Conservation (phyloP, 1,140 invertebrate genomes). For the Amyelois transitella region DNA sequence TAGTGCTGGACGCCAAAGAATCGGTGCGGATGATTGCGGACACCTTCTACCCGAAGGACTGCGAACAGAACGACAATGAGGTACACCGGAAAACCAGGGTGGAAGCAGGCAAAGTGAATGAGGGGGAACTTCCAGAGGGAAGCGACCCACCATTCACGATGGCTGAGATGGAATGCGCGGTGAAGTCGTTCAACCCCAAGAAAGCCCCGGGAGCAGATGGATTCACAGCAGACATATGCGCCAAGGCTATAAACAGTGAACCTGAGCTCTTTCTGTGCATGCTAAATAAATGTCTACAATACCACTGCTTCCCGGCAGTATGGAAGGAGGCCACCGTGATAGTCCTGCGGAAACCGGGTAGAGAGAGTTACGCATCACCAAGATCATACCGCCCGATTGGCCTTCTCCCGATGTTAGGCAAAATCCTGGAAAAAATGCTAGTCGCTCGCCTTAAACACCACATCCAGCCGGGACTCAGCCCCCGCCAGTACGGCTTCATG, state of each 20-base stretch:
- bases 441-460: background rate
- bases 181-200: background rate
- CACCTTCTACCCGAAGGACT: slow-evolving; percentile 18
- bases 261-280: background rate
- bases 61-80: background rate
- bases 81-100: slow-evolving; percentile 4
- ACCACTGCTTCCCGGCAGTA: background rate
- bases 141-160: background rate
- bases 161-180: background rate
- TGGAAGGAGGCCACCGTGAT: slow-evolving; percentile 11
- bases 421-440: too few relatives aligned
- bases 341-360: background rate
- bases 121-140: background rate
- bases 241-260: background rate
- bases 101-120: background rate
- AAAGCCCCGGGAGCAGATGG: slow-evolving; percentile 7
- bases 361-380: too few relatives aligned
- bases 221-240: slow-evolving; percentile 1
- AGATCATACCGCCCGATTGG: too few relatives aligned
- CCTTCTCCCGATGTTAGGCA: too few relatives aligned
- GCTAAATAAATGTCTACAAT: slow-evolving; percentile 3
- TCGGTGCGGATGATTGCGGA: slow-evolving; percentile 11
- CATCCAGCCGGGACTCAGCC: background rate
- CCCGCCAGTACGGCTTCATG: too few relatives aligned
- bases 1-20: background rate